phyloP scores from a whole-genome alignment of 2,888 invertebrate species.

The Eueremaeus valkanovi region DNA sequence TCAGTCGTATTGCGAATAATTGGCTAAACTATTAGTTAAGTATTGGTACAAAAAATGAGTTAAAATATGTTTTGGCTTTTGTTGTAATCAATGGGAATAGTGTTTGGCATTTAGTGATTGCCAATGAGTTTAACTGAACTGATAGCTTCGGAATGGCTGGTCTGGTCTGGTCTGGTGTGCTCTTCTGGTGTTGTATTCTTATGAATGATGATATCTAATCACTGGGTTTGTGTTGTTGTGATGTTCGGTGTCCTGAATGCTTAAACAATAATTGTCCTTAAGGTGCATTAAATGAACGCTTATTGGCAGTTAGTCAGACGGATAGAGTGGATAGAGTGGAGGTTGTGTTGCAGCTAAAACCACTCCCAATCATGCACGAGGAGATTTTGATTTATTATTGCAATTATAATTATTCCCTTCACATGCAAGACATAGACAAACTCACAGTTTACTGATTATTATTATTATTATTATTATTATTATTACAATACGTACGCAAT shows the following conservation, averaged over 20 bases:
- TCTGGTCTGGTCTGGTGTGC: not conserved
- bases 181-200: slow-evolving; percentile 3
- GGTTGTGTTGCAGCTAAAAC: slow-evolving; percentile 1
- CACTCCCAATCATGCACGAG: slow-evolving; percentile 33
- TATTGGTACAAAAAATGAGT: too few species aligned
- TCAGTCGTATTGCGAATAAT: too few species aligned
- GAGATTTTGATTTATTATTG: slow-evolving; percentile 34
- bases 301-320: slow-evolving; percentile 26
- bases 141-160: slow-evolving; percentile 1
- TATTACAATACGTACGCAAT: slow-evolving; percentile 20
- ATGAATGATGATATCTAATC: slow-evolving; percentile 36
- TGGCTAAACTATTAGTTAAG: not conserved
- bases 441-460: slow-evolving; percentile 23
- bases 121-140: not conserved
- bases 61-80: not conserved
- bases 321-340: not conserved
- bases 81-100: not conserved
- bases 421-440: slow-evolving; percentile 18
- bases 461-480: slow-evolving; percentile 33
- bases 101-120: not conserved
- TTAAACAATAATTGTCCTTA: slow-evolving; percentile 35
- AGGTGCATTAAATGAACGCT: slow-evolving; percentile 26
- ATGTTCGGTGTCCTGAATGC: slow-evolving; percentile 31
- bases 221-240: slow-evolving; percentile 31
- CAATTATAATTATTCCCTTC: slow-evolving; percentile 35